phyloP scores from a whole-genome alignment of 1,140 invertebrate species.

The Vanessa tameamea region DNA sequence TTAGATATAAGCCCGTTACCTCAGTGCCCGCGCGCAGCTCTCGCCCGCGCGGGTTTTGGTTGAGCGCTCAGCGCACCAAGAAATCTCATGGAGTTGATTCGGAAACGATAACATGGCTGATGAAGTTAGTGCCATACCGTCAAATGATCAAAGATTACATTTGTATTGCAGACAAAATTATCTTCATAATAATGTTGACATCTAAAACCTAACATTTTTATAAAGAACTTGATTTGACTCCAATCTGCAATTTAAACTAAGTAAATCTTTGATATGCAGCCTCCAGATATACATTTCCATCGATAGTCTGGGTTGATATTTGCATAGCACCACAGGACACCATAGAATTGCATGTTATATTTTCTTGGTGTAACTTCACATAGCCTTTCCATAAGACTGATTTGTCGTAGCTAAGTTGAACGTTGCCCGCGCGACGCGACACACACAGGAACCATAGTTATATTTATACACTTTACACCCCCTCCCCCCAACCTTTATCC shows the following conservation, averaged over 20 bases:
- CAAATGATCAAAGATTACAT: not conserved
- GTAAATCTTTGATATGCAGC: too few relatives aligned
- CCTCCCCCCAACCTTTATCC: slow-evolving; percentile 59
- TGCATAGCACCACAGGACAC: too few relatives aligned
- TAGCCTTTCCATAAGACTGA: slow-evolving; percentile 68
- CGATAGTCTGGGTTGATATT: too few relatives aligned
- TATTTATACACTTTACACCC: slow-evolving; percentile 74
- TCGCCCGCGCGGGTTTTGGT: slow-evolving; percentile 65
- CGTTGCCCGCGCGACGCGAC: slow-evolving; percentile 57
- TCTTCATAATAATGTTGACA: too few relatives aligned
- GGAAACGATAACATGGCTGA: slow-evolving; percentile 40
- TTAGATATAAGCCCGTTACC: slow-evolving; percentile 67
- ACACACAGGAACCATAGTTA: slow-evolving; percentile 66
- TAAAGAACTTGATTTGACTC: too few relatives aligned
- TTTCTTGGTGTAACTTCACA: slow-evolving; percentile 10
- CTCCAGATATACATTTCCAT: too few relatives aligned
- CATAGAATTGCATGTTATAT: not conserved
- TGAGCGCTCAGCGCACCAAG: slow-evolving; percentile 69
- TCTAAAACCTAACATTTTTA: too few relatives aligned
- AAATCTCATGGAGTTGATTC: slow-evolving; percentile 51
- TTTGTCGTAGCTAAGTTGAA: slow-evolving; percentile 45
- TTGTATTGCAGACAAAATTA: too few relatives aligned
- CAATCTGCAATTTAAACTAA: too few relatives aligned
- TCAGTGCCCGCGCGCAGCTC: slow-evolving; percentile 71
- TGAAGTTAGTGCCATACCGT: slow-evolving; percentile 24